Conservation (phyloP, 2,888 invertebrate genomes). For the Pseudococcus jackbeardsleyi region DNA sequence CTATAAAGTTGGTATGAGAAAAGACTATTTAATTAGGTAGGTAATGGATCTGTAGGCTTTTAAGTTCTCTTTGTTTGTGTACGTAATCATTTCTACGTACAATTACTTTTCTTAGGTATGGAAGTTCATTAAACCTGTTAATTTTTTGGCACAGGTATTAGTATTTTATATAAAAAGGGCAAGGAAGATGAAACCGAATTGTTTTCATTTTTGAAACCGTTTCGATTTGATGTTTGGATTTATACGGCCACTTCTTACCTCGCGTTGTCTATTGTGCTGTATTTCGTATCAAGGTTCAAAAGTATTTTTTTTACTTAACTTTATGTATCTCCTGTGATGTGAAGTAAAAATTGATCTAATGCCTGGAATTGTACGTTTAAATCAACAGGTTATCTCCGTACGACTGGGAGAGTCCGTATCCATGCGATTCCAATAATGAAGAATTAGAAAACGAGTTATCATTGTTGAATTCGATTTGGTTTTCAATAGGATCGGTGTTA, state of each 20-base stretch:
- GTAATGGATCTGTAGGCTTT: too few species aligned
- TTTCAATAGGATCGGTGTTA: conserved; percentile 74
- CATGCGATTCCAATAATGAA: conserved; percentile 72
- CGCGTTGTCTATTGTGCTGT: conserved; percentile 85
- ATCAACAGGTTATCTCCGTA: conserved; percentile 72
- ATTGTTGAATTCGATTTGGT: conserved; percentile 75
- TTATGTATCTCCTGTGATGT: neutral
- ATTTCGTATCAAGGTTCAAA: conserved; percentile 80
- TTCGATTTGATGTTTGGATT: conserved; percentile 89
- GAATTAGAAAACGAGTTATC: conserved; percentile 74
- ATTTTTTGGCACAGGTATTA: conserved; percentile 75
- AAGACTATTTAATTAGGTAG: too few species aligned
- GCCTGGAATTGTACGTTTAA: too few species aligned
- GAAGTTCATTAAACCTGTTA: neutral
- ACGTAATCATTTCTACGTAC: too few species aligned
- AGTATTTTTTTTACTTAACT: neutral
- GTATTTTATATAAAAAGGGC: conserved; percentile 88
- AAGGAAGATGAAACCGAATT: conserved; percentile 83
- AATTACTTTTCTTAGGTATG: too few species aligned
- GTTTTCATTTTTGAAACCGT: conserved; percentile 90
- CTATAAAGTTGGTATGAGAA: too few species aligned
- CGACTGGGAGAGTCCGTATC: conserved; percentile 74
- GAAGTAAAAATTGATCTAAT: too few species aligned
- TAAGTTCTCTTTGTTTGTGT: too few species aligned
- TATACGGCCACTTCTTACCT: conserved; percentile 90